Evolutionary conservation across 2,888 invertebrate species (phyloP), one percentile per base, ranked within the genome.

Genomic region (Nemotelus nigrinus): DNA sequence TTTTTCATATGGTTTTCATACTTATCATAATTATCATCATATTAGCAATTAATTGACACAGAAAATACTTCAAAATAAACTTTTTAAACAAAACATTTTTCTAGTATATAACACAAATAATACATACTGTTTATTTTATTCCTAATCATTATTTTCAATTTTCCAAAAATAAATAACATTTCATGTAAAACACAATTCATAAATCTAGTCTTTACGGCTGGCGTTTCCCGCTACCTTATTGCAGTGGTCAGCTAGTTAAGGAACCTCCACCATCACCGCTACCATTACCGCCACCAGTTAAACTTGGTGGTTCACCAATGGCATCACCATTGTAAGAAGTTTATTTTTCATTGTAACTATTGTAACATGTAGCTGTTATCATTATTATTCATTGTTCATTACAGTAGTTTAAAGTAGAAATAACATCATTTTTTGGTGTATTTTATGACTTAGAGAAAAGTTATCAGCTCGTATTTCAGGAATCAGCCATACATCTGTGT

Each of bases 201-300:
- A 85, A 25, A 82, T 85, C 85, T 93, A 95, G 95, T 94, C 93
- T 95, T 92, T 95, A 95, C 92, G 94, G 95, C 93, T 95, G 95
- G 95, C 95, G 95, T 92, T 95, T 95, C 92, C 95, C 95, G 91
- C 93, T 95, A 93, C 95, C 95, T 92, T 95, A 95, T 95, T 95
- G 95, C 93, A 95, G 95, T 92, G 94, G 94, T 91, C 87, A 87
- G 84, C 84, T 87, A 83, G 86, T 87, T 84, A 92, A 92, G 91
- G 92, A 92, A 89, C 91, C 92, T 83, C 93, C 93, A 88, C 93
- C 93, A 85, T 93, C 92, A 88, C 93, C 92, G 88, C 90, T 93
- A 89, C 93, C 93, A 88, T 90, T 93, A 89, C 93, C 93, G 86
- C 92, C 92, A 85, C 93, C 93, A 84, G 92, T 93, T 88, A 93